phyloP scores from a whole-genome alignment of 2,888 invertebrate species.

The Diachrysia chrysitis region DNA sequence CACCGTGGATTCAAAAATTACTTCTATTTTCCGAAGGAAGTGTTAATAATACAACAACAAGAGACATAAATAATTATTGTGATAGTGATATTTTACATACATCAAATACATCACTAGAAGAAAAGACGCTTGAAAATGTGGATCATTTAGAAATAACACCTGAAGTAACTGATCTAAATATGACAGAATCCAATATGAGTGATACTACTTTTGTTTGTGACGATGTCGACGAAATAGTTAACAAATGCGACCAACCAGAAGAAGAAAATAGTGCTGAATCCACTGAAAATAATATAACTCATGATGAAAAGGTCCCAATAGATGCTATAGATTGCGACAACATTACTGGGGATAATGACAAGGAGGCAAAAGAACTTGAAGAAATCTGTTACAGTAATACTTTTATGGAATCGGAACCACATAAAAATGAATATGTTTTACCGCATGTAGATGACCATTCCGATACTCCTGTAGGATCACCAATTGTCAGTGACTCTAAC shows the following conservation, averaged over 20 bases:
- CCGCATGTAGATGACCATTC: neutral
- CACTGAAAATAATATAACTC: slow-evolving; percentile 4
- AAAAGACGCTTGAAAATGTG: neutral
- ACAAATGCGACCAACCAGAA: neutral
- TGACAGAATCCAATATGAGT: slow-evolving; percentile 3
- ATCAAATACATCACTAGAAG: neutral
- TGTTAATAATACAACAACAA: slow-evolving; percentile 25
- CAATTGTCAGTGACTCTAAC: slow-evolving; percentile 3
- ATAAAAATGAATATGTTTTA: slow-evolving; percentile 10
- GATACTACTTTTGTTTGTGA: slow-evolving; percentile 6
- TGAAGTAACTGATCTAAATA: neutral
- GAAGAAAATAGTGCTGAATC: slow-evolving; percentile 8
- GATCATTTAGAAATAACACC: neutral
- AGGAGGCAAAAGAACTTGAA: slow-evolving; percentile 8
- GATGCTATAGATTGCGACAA: slow-evolving; percentile 7
- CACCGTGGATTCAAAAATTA: slow-evolving; percentile 79
- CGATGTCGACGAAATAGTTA: slow-evolving; percentile 11
- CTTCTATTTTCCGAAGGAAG: slow-evolving; percentile 66
- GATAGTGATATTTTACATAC: slow-evolving; percentile 15
- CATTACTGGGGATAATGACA: neutral
- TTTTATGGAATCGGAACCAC: slow-evolving; percentile 14
- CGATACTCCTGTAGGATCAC: neutral
- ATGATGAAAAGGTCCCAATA: slow-evolving; percentile 11
- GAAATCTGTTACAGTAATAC: slow-evolving; percentile 1
- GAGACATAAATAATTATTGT: neutral